A percentile compares a stretch with the other conserved stretches of the same genome.
Evolutionary conservation across 2,113 vertebrate species (phyloP).

Genomic region (Hemichromis elongatus): DNA sequence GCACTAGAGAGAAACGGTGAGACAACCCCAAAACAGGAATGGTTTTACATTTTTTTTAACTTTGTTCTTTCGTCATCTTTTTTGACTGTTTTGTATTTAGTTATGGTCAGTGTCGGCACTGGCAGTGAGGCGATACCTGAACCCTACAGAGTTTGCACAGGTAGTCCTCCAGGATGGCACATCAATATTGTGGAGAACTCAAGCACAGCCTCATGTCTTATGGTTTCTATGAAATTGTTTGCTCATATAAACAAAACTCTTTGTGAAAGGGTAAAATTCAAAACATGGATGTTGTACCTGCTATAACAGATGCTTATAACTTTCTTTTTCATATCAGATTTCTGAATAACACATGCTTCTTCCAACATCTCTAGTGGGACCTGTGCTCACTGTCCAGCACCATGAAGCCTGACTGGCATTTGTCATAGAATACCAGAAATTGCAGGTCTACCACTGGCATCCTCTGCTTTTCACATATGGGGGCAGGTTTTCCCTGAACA

Average conservation of each 20-base stretch:
- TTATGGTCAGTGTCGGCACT: not conserved
- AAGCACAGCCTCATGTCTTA: not conserved
- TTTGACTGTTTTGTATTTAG: not conserved
- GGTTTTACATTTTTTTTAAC: not conserved
- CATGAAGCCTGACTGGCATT: not conserved
- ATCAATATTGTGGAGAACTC: not conserved
- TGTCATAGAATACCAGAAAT: not conserved
- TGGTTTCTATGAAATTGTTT: not conserved
- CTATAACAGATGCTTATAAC: not conserved
- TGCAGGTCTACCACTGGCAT: not conserved
- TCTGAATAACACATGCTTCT: not conserved
- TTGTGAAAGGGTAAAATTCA: not conserved
- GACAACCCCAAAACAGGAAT: not conserved
- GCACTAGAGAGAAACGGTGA: too few relatives aligned
- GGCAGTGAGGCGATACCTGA: not conserved
- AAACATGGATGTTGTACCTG: not conserved
- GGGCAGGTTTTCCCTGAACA: not conserved
- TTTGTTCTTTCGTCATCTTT: not conserved
- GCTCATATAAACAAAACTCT: not conserved
- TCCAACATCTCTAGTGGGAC: not conserved
- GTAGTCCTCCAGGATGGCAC: not conserved
- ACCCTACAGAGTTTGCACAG: not conserved
- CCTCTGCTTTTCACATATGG: not conserved
- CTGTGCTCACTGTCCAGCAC: not conserved
- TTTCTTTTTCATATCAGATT: not conserved